Percentiles rank a stretch among this genome's conserved stretches.
Evolutionary conservation across 1,140 invertebrate species (phyloP).

Genomic region (Trypoxylus dichotomus): DNA sequence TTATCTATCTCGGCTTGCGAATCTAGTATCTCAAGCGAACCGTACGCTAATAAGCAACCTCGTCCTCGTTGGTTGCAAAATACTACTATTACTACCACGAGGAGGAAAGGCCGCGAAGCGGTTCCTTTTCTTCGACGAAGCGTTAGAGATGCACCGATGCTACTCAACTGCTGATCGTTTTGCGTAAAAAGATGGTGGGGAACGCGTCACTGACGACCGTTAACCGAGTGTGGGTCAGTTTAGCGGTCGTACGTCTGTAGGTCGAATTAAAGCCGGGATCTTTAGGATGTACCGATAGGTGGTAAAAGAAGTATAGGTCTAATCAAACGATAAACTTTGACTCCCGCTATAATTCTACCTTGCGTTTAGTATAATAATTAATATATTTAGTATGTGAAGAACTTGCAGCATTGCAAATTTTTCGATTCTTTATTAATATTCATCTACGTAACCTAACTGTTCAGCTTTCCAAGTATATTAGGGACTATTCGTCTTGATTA

Average conservation of each 20-base stretch:
- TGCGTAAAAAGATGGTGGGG: slow-evolving; percentile 13
- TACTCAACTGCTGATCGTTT: not conserved
- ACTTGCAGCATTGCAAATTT: too few relatives aligned
- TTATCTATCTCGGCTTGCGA: not conserved
- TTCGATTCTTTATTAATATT: too few relatives aligned
- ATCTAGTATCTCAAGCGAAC: slow-evolving; percentile 9
- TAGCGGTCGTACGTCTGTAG: slow-evolving; percentile 22
- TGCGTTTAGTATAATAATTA: too few relatives aligned
- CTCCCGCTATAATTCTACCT: too few relatives aligned
- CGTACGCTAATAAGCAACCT: not conserved
- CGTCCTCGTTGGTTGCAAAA: not conserved
- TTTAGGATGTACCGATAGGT: not conserved
- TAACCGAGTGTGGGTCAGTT: slow-evolving; percentile 26
- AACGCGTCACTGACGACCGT: slow-evolving; percentile 1
- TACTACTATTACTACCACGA: not conserved
- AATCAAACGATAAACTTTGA: too few relatives aligned
- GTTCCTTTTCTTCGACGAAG: not conserved
- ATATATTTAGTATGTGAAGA: too few relatives aligned
- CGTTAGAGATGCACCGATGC: not conserved
- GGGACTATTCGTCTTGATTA: too few relatives aligned
- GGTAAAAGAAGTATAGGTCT: not conserved
- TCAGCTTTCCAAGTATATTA: too few relatives aligned
- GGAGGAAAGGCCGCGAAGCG: not conserved
- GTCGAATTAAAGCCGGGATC: slow-evolving; percentile 8
- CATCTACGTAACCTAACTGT: too few relatives aligned